Percentiles rank a stretch among this genome's conserved stretches.
phyloP scores from a whole-genome alignment of 2,888 invertebrate genomes.

The Linnaemya tessellans region DNA sequence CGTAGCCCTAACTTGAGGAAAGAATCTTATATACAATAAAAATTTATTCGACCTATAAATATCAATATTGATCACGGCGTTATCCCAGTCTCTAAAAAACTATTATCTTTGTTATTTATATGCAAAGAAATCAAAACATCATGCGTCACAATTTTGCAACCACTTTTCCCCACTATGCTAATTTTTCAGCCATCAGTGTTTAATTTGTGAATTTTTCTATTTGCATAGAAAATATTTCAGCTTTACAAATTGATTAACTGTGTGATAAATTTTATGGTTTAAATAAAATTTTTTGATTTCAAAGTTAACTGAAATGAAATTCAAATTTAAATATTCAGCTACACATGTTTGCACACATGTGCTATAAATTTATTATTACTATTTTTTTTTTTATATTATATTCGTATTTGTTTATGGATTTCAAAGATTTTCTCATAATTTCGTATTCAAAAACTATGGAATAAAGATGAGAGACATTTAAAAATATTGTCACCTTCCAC shows the following conservation, averaged over 20 bases:
- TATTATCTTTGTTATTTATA: too few species aligned
- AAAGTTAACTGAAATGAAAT: conserved; percentile 25
- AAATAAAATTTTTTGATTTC: conserved; percentile 48
- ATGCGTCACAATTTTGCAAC: background rate
- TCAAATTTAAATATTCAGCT: conserved; percentile 26
- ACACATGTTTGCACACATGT: conserved; percentile 4
- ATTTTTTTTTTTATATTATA: background rate
- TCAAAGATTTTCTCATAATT: conserved; percentile 61
- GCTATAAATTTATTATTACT: background rate
- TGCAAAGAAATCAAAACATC: too few species aligned
- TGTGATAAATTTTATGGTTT: conserved; percentile 58
- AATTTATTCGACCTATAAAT: too few species aligned
- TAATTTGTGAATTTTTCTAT: conserved; percentile 5
- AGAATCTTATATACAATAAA: too few species aligned
- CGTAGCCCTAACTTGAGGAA: too few species aligned
- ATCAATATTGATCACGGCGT: too few species aligned
- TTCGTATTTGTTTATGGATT: conserved; percentile 25
- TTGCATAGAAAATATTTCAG: conserved; percentile 33
- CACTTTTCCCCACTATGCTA: background rate
- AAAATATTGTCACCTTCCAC: background rate
- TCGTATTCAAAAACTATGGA: conserved; percentile 55
- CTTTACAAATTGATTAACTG: conserved; percentile 61
- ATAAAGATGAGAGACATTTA: conserved; percentile 21
- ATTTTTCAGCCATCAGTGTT: conserved; percentile 13
- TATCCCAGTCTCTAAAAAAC: too few species aligned